A percentile compares a stretch with the other conserved stretches of the same genome.
phyloP scores from a whole-genome alignment of 2,113 vertebrate genomes.

The Oreochromis tanganicae region DNA sequence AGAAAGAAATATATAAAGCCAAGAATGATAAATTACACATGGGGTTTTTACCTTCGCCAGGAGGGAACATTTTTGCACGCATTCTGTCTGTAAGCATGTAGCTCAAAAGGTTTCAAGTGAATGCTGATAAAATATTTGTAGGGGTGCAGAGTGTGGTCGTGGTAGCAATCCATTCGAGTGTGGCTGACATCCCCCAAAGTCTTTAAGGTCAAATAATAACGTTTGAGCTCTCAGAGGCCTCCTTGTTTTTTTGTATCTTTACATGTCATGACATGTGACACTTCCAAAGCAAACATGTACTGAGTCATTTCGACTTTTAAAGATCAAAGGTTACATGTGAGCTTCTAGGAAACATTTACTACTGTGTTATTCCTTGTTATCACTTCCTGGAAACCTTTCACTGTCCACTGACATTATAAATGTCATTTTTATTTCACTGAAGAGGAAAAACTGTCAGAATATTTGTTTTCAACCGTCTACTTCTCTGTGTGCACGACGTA shows the following conservation, averaged over 20 bases:
- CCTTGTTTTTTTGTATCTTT: neutral
- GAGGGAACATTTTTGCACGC: rapidly evolving
- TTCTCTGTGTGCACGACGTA: neutral
- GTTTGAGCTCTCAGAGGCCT: neutral
- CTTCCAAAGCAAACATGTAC: neutral
- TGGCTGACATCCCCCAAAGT: neutral
- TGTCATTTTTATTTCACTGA: neutral
- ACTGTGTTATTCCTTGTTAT: neutral
- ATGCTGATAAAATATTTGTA: neutral
- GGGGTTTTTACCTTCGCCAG: rapidly evolving
- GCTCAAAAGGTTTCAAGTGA: rapidly evolving
- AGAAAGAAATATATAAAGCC: neutral
- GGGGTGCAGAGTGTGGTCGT: neutral
- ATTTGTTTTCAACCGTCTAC: neutral
- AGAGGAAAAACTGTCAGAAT: neutral
- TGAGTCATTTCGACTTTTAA: neutral
- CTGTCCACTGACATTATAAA: neutral
- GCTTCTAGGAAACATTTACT: neutral
- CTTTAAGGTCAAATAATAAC: neutral
- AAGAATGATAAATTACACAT: neutral
- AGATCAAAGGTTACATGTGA: neutral
- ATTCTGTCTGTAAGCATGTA: neutral
- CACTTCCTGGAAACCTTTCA: neutral
- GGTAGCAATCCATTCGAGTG: neutral
- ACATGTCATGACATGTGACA: too few relatives aligned